Conservation (phyloP, 2,888 invertebrate genomes). For the Dryadula phaetusa region DNA sequence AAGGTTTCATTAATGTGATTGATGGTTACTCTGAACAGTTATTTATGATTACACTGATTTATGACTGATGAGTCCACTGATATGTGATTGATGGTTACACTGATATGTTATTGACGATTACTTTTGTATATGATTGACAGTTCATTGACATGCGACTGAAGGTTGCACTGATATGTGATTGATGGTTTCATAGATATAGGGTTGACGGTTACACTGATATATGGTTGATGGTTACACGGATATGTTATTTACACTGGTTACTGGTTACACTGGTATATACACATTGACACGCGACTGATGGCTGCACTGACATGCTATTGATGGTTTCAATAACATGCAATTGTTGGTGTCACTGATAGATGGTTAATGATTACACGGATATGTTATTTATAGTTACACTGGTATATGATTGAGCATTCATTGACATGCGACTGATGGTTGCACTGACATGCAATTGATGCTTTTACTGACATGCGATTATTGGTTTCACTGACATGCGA, state of each 20-base stretch:
- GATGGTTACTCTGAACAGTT: conserved; percentile 14
- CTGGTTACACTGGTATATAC: conserved; percentile 5
- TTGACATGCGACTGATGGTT: conserved; percentile 9
- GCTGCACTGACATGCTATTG: conserved; percentile 20
- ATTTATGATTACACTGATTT: too few relatives aligned
- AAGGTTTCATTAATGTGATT: too few relatives aligned
- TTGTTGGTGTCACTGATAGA: conserved; percentile 30
- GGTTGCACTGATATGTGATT: conserved; percentile 6
- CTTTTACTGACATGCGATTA: too few relatives aligned
- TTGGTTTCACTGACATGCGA: conserved; percentile 6
- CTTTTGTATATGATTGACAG: not conserved
- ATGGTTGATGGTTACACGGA: not conserved
- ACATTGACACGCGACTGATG: not conserved
- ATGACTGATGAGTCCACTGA: conserved; percentile 31
- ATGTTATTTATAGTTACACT: not conserved
- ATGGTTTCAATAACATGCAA: not conserved
- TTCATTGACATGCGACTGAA: not conserved
- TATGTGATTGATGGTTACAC: conserved; percentile 26
- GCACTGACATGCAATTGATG: not conserved
- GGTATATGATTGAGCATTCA: not conserved
- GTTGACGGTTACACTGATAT: not conserved
- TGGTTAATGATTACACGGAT: conserved; percentile 18
- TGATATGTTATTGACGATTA: conserved; percentile 27
- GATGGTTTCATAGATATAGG: too few relatives aligned
- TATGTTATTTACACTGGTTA: not conserved